Base-by-base conservation (phyloP, 2,888 invertebrate genomes). In the Tridacna gigas region DNA sequence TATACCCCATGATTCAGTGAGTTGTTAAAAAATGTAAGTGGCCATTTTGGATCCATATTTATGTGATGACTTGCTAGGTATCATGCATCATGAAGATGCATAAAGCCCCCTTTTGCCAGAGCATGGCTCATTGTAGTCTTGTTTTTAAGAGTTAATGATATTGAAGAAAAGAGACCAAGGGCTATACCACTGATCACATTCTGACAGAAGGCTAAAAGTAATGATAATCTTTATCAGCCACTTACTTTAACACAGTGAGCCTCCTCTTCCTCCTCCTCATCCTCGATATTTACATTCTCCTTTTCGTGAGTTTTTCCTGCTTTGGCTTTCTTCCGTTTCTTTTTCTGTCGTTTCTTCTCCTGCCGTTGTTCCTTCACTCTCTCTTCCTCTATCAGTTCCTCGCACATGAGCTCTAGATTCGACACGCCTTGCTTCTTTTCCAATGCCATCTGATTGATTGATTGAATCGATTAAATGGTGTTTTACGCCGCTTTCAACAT, bases 341-440 rank as follows among this genome's bases (percentile, higher is more conserved):
- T 90, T 80, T 97, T 97, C 75, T 98, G 96, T 95, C 98, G 97
- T 95, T 98, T 97, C 94, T 97, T 97, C 95, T 98, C 98, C 92
- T 97, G 97, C 90, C 97, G 96, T 91, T 97, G 97, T 92, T 97
- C 97, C 93, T 97, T 97, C 12, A 97, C 97, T 86, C 97, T 96
- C 95, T 98, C 98, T 91, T 98, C 98, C 91, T 97, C 97, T 74
- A 97, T 97, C 86, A 98, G 96, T 95, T 98, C 98, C 90, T 97
- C 97, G 93, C 97, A 98, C 48, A 98, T 95, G 88, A 98, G 95
- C 95, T 98, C 98, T 85, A 98, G 95, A 94, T 98, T 98, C 66
- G 98, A 97, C 37, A 98, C 97, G 45, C 98, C 98, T 93, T 97
- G 97, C 94, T 98, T 98, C 86, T 96, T 96, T 95, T 98, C 98